Evolutionary conservation across 2,797 vertebrate genomes (phyloP).

Genomic region (Pteropus rufus): DNA sequence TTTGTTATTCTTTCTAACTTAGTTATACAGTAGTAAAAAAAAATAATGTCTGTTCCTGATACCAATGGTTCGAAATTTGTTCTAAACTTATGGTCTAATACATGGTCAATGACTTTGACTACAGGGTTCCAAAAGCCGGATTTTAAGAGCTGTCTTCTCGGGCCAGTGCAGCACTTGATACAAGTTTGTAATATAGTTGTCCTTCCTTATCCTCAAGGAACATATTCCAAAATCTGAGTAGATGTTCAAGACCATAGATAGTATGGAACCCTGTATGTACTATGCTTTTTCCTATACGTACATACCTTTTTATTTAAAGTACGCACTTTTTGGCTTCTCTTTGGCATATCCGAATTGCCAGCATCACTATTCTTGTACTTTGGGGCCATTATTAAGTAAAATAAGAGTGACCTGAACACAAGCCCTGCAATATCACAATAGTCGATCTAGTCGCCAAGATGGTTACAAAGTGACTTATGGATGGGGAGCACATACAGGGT

Average conservation of each 20-base stretch:
- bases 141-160: background rate
- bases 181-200: background rate
- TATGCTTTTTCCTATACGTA: background rate
- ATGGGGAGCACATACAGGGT: background rate
- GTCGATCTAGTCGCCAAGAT: background rate
- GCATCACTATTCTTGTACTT: background rate
- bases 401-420: background rate
- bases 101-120: background rate
- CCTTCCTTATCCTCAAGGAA: background rate
- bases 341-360: background rate
- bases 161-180: background rate
- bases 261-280: background rate
- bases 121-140: background rate
- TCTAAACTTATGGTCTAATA: background rate
- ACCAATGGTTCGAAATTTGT: background rate
- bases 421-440: background rate
- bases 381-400: background rate
- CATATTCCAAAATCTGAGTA: background rate
- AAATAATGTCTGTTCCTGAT: background rate
- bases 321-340: background rate
- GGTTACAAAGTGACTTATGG: background rate
- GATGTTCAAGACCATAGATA: background rate
- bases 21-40: background rate
- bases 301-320: background rate
- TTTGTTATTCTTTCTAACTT: background rate